These are phyloP conservation scores for Hirtodrosophila trivittata DNA, from an alignment of 2,888 invertebrate genomes.

Conservation along the genomic window DNA sequence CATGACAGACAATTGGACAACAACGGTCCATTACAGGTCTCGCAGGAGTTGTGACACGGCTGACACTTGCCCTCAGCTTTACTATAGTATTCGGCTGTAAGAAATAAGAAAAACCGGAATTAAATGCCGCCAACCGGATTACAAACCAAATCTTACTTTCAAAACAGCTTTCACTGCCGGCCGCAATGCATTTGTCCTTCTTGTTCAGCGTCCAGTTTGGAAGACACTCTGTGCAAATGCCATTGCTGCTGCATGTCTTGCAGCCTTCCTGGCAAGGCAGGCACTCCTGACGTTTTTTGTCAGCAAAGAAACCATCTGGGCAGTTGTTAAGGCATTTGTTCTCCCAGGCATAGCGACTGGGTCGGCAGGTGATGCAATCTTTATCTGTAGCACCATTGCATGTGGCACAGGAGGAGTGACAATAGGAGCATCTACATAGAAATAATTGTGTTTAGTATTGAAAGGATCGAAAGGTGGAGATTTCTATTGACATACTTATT, in stretches of 20 bases:
- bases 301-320: conserved; percentile 90
- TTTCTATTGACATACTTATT: conserved; percentile 86
- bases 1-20: conserved; percentile 90
- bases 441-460: background rate
- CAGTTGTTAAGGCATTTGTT: conserved; percentile 90
- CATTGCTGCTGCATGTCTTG: conserved; percentile 88
- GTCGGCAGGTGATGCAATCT: conserved; percentile 92
- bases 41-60: conserved; percentile 91
- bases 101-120: conserved; percentile 41
- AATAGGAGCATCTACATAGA: conserved; percentile 88
- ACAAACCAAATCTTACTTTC: conserved; percentile 84
- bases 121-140: background rate
- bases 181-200: conserved; percentile 89
- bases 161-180: conserved; percentile 88
- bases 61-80: conserved; percentile 89
- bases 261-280: conserved; percentile 91
- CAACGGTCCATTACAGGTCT: conserved; percentile 92
- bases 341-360: conserved; percentile 88
- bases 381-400: conserved; percentile 91
- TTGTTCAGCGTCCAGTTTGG: conserved; percentile 90
- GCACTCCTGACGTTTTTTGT: conserved; percentile 91
- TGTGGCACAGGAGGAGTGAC: conserved; percentile 91
- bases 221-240: conserved; percentile 90
- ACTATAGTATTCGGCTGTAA: conserved; percentile 89
- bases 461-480: too few species aligned